Percentiles rank a stretch among this genome's conserved stretches.
Conservation (phyloP, 2,797 vertebrate species). For the Mallotus villosus region DNA sequence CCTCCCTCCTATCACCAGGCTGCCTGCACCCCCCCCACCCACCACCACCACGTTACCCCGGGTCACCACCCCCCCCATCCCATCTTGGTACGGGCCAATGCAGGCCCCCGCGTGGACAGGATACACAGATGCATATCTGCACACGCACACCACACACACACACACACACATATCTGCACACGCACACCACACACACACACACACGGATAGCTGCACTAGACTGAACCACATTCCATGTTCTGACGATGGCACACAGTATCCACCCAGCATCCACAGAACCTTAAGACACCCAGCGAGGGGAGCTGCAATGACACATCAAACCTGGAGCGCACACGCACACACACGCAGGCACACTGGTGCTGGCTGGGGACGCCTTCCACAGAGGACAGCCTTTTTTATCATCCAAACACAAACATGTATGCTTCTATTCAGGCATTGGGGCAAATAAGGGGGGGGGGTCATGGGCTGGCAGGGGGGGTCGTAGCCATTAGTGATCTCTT, state of each 20-base stretch:
- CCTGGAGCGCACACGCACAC: no score
- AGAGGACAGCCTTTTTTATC: not conserved
- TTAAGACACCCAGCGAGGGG: no score
- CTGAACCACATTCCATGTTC: no score
- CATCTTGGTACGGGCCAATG: not conserved
- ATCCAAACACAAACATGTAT: not conserved
- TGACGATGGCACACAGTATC: no score
- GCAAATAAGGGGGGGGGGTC: not conserved
- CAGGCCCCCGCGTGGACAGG: no score
- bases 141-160: slow-evolving; percentile 2
- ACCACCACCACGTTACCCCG: not conserved
- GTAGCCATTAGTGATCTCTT: slow-evolving; percentile 1
- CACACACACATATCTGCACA: not conserved
- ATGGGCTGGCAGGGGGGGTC: not conserved
- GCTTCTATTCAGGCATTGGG: not conserved
- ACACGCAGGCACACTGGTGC: no score
- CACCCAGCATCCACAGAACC: no score
- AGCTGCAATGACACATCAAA: no score
- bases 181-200: no score
- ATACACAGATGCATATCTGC: not conserved
- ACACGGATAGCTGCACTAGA: no score
- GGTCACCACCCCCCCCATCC: not conserved
- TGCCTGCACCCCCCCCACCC: not conserved
- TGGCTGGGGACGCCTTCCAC: not conserved
- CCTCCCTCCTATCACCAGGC: not conserved